These are phyloP conservation scores for Threskiornis aethiopicus DNA, from an alignment of 2,797 vertebrate genomes.

Conservation along the genomic window DNA sequence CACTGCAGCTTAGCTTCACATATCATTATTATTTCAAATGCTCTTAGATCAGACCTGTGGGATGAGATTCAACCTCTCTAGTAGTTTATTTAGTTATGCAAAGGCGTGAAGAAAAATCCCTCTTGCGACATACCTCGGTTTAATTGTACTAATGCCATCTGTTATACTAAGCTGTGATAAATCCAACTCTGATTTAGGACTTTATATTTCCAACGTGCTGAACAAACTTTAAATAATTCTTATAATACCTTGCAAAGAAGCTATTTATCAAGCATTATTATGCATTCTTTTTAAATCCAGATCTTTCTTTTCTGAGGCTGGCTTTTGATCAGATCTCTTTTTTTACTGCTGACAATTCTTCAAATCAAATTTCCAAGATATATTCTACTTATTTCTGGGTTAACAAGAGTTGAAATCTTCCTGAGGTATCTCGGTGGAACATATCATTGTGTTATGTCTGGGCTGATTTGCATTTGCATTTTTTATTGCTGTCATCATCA, in stretches of 20 bases:
- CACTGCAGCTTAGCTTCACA: neutral
- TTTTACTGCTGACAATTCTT: neutral
- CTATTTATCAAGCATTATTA: neutral
- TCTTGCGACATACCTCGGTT: neutral
- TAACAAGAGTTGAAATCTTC: conserved; percentile 19
- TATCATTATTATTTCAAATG: neutral
- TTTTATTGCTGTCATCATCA: neutral
- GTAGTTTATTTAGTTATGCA: neutral
- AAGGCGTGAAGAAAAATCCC: neutral
- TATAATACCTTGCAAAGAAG: neutral
- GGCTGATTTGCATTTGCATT: conserved; percentile 37
- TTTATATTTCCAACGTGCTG: neutral
- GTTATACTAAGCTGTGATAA: neutral
- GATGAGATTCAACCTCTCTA: neutral
- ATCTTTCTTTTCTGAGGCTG: neutral
- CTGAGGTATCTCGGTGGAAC: neutral
- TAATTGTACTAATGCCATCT: conserved; percentile 18
- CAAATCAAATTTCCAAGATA: neutral
- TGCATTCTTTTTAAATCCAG: neutral
- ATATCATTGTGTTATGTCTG: neutral
- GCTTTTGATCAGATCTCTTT: neutral
- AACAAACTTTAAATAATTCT: conserved; percentile 15
- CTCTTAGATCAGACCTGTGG: neutral
- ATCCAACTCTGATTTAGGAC: neutral
- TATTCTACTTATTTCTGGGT: neutral